Evolutionary conservation across 2,797 vertebrate species (phyloP).

Genomic region (Halcyon chelicuti): DNA sequence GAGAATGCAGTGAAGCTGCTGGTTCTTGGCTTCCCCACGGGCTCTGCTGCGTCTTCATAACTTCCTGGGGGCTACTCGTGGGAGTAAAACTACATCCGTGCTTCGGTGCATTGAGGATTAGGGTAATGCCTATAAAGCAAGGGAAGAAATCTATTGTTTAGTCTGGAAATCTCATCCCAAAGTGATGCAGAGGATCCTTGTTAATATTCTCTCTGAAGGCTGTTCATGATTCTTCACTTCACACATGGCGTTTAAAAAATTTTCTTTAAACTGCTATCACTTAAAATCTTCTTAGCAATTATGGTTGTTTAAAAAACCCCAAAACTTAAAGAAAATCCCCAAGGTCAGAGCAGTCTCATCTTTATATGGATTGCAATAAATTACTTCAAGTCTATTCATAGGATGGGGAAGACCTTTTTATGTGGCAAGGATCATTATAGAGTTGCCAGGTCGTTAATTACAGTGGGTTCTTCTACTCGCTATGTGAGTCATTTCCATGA

Average conservation of each 20-base stretch:
- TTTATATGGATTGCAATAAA: constrained; percentile 71
- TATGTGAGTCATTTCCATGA: constrained; percentile 68
- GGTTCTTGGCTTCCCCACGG: background rate
- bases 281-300: constrained; percentile 51
- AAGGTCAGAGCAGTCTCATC: constrained; percentile 65
- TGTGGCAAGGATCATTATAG: constrained; percentile 77
- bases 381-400: constrained; percentile 74
- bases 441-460: constrained; percentile 83
- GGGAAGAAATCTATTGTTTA: background rate
- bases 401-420: constrained; percentile 76
- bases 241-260: background rate
- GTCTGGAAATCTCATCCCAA: background rate
- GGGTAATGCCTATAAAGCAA: background rate
- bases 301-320: background rate
- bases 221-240: constrained; percentile 14
- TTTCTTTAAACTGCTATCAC: constrained; percentile 17
- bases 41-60: background rate
- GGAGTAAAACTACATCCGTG: background rate
- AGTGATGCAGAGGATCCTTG: background rate
- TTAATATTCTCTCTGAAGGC: constrained; percentile 22
- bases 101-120: background rate
- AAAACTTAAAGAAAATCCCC: constrained; percentile 17
- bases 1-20: background rate
- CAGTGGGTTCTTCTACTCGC: constrained; percentile 69
- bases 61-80: background rate